Conservation (phyloP, 2,888 invertebrate genomes). For the Yponomeuta malinellus region DNA sequence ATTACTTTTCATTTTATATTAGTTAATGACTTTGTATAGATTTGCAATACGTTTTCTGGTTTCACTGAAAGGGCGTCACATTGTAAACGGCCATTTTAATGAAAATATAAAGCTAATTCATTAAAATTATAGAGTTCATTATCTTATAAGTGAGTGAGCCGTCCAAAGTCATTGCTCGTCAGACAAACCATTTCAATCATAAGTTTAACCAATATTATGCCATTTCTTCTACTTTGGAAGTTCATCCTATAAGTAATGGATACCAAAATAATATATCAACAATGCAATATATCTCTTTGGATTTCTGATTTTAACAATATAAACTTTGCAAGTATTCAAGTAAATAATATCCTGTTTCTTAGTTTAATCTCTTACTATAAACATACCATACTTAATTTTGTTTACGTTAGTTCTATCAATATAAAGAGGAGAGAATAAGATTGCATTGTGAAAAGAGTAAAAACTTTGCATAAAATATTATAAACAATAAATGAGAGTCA, state of each 20-base stretch:
- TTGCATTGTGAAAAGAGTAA: conserved; percentile 55
- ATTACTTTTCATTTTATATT: conserved; percentile 6
- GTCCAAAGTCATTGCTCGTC: conserved; percentile 46
- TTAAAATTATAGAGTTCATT: conserved; percentile 9
- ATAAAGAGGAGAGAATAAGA: conserved; percentile 72
- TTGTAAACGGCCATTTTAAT: conserved; percentile 9
- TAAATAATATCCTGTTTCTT: background rate
- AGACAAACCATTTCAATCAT: conserved; percentile 18
- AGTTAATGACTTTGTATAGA: conserved; percentile 2
- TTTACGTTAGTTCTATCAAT: conserved; percentile 54
- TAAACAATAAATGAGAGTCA: conserved; percentile 41
- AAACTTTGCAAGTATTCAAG: background rate
- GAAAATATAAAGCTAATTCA: background rate
- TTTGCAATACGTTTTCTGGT: background rate
- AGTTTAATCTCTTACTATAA: conserved; percentile 15
- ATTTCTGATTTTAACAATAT: conserved; percentile 1
- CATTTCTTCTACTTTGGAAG: conserved; percentile 15
- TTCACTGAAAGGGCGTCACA: conserved; percentile 4
- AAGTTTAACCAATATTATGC: conserved; percentile 21
- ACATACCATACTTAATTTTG: conserved; percentile 31
- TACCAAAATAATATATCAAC: conserved; percentile 1
- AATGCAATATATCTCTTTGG: conserved; percentile 1
- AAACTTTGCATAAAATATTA: conserved; percentile 54
- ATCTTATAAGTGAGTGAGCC: conserved; percentile 44
- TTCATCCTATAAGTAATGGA: conserved; percentile 1